Percentiles rank a stretch among this genome's conserved stretches.
Conservation (phyloP, 2,888 invertebrate species). For the Apodemia duryi region DNA sequence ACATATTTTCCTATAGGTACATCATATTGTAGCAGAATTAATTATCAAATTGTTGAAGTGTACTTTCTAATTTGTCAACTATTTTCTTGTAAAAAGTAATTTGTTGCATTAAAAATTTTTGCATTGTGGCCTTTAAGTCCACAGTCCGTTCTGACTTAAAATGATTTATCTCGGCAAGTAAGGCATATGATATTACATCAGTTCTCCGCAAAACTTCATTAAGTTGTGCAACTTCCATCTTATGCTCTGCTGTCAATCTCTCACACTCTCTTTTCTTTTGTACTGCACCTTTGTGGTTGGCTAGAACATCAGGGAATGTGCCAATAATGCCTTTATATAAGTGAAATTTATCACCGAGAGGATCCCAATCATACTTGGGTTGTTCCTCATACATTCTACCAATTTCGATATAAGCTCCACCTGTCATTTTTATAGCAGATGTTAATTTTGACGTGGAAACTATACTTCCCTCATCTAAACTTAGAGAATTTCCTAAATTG, state of each 20-base stretch:
- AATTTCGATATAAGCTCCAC: slow-evolving; percentile 93
- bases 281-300: slow-evolving; percentile 92
- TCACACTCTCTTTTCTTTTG: slow-evolving; percentile 95
- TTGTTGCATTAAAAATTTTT: slow-evolving; percentile 91
- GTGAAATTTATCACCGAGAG: slow-evolving; percentile 93
- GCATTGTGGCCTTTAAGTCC: slow-evolving; percentile 92
- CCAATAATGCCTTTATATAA: slow-evolving; percentile 96
- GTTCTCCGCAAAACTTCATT: slow-evolving; percentile 90
- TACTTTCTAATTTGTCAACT: slow-evolving; percentile 83
- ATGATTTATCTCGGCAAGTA: slow-evolving; percentile 96
- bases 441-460: slow-evolving; percentile 84
- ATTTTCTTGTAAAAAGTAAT: slow-evolving; percentile 94
- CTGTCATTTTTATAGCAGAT: slow-evolving; percentile 90
- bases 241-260: slow-evolving; percentile 87
- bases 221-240: slow-evolving; percentile 89
- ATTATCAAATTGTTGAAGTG: slow-evolving; percentile 72
- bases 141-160: slow-evolving; percentile 92
- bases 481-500: slow-evolving; percentile 90
- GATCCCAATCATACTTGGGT: slow-evolving; percentile 93
- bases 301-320: slow-evolving; percentile 93
- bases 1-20: slow-evolving; percentile 15
- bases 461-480: slow-evolving; percentile 85
- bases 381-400: slow-evolving; percentile 95
- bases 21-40: slow-evolving; percentile 36
- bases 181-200: slow-evolving; percentile 94